Percentiles rank a stretch among this genome's conserved stretches.
phyloP scores from a whole-genome alignment of 2,113 vertebrate species.

The Etia nguti region DNA sequence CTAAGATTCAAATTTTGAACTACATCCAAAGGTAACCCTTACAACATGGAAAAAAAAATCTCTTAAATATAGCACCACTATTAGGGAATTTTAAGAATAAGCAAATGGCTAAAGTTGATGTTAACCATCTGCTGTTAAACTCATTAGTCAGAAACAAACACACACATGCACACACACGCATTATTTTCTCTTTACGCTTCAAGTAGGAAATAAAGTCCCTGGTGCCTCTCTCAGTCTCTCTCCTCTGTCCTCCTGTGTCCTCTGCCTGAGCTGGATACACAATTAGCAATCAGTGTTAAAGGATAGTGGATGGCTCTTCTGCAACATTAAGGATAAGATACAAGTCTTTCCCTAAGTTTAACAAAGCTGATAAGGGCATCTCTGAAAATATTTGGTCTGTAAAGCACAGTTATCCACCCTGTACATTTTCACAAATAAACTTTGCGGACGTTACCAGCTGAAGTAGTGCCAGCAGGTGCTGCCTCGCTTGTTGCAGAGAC shows the following conservation, averaged over 20 bases:
- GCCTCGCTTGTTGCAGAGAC: neutral
- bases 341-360: neutral
- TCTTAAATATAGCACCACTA: neutral
- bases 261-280: neutral
- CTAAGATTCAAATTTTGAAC: neutral
- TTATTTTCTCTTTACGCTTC: neutral
- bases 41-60: neutral
- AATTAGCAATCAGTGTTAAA: neutral
- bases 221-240: neutral
- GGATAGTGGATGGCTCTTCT: neutral
- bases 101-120: neutral
- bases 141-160: neutral
- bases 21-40: neutral
- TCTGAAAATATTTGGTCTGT: neutral
- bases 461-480: conserved; percentile 31
- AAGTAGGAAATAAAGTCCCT: neutral
- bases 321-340: neutral
- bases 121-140: neutral
- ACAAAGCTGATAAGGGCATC: neutral
- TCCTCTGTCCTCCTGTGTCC: neutral
- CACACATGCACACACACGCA: neutral
- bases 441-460: conserved; percentile 20
- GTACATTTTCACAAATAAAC: neutral
- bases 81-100: neutral
- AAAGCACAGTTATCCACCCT: neutral